Percentiles rank a stretch among this genome's conserved stretches.
These are phyloP conservation scores for Germaria angustata DNA, from an alignment of 2,888 invertebrate genomes.

Conservation along the genomic window DNA sequence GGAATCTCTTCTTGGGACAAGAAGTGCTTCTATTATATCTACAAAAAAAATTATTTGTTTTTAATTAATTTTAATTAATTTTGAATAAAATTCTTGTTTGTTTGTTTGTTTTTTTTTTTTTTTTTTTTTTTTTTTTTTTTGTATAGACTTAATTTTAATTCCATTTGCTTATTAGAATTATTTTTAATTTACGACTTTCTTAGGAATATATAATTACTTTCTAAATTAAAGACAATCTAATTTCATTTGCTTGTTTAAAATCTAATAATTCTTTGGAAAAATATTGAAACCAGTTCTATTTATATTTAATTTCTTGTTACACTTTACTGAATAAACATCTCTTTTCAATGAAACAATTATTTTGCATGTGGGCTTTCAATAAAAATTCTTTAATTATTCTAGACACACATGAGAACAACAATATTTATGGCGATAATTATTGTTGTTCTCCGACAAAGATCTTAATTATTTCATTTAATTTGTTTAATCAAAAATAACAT, in stretches of 20 bases:
- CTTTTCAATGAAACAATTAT: neutral
- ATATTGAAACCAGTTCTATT: neutral
- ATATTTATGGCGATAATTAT: neutral
- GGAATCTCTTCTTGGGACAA: too few species aligned
- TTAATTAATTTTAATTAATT: too few species aligned
- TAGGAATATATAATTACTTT: too few species aligned
- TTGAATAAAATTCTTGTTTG: too few species aligned
- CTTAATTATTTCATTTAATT: slow-evolving; percentile 18
- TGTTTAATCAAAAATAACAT: neutral
- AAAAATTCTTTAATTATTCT: neutral
- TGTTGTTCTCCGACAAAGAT: neutral
- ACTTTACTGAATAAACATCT: neutral
- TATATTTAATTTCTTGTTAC: neutral
- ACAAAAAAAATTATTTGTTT: too few species aligned
- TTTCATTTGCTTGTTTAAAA: neutral
- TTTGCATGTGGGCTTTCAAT: neutral
- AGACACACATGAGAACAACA: slow-evolving; percentile 1
- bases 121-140: too few species aligned
- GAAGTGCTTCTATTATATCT: too few species aligned
- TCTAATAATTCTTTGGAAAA: neutral
- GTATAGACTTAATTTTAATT: too few species aligned
- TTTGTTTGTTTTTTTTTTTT: too few species aligned
- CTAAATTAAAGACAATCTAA: too few species aligned
- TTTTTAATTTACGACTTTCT: too few species aligned
- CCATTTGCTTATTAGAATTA: too few species aligned